Evolutionary conservation across 2,888 invertebrate genomes (phyloP), one percentile per base, ranked within the genome.

Genomic region (Unio pictorum): DNA sequence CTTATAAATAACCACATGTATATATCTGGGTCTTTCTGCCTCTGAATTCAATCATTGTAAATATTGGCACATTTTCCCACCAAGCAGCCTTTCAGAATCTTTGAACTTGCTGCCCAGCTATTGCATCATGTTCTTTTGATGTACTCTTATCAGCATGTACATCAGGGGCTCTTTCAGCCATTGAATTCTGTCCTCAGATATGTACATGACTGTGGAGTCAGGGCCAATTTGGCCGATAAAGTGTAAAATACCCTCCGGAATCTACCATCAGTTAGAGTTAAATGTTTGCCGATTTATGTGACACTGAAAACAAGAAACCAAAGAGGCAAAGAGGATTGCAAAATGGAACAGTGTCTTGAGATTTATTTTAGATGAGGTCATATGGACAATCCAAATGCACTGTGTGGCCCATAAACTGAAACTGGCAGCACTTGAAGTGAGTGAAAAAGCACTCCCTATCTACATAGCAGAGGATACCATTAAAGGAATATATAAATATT

Each of bases 401-500:
- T 73, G 67, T 26, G 62, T 73, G 55, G 68, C 64, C 30, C 70
- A 71, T n/a, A 73, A 73, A 34, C 60, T 73, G n/a, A 61, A 73
- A 28, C 17, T 71, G 55, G 70, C 71, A 61, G 64, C 66, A 26
- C 61, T 70, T 55, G 68, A 71, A 55, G 55, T 61, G 61, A 23
- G 7, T 34, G 7, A 34, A 34, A 60, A 30, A 28, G 6, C 62
- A 68, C 17, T 61, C 67, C 67, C 11, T 68, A 71, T 45, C 45
- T 71, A 64, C n/a, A 55, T 8, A 55, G 55, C n/a, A 66, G 69
- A 75, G 62, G 64, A 61, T 17, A 71, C 66, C 15, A 30, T 73
- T 3, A 73, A 68, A 69, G 64, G 62, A 30, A 66, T 73, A 15
- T 73, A 61, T 59, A 23, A 23, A 30, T 30, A 4, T 30, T 30